phyloP scores from a whole-genome alignment of 30 jellyfish, hydroid and myxozoan genomes.

The Aurelia aurita region DNA sequence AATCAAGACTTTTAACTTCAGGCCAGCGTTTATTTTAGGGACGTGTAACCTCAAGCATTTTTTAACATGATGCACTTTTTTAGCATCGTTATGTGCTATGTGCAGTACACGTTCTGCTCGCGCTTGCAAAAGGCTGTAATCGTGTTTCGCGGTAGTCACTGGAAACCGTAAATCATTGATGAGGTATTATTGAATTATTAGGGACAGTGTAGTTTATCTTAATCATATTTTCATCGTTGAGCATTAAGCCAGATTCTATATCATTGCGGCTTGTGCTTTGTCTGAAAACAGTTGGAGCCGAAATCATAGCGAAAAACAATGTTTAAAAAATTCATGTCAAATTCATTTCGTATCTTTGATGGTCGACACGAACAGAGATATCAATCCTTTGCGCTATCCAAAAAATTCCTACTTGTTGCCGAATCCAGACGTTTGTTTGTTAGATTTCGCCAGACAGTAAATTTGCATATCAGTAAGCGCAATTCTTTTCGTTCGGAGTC shows the following conservation, averaged over 20 bases:
- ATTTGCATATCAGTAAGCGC: not conserved
- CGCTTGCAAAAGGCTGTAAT: too few relatives aligned
- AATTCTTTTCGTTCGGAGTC: too few relatives aligned
- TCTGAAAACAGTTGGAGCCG: constrained; percentile 18
- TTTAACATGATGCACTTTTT: too few relatives aligned
- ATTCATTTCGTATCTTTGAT: too few relatives aligned
- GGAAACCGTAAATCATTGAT: constrained; percentile 34
- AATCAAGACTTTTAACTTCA: too few relatives aligned
- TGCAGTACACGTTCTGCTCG: too few relatives aligned
- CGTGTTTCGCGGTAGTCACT: constrained; percentile 11
- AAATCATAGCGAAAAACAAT: not conserved
- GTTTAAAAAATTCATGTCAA: constrained; percentile 2
- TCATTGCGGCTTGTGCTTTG: constrained; percentile 46
- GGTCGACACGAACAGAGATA: too few relatives aligned
- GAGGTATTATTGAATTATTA: constrained; percentile 20
- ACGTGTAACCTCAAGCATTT: too few relatives aligned
- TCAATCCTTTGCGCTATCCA: too few relatives aligned
- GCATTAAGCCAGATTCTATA: constrained; percentile 43
- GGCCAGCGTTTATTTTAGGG: too few relatives aligned
- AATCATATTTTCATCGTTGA: constrained; percentile 42
- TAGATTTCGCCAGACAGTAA: not conserved
- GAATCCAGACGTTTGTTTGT: not conserved
- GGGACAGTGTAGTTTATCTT: constrained; percentile 9
- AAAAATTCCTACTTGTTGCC: too few relatives aligned
- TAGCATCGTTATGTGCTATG: too few relatives aligned